These are phyloP conservation scores for Smittia aterrima DNA, from an alignment of 2,888 invertebrate genomes.

Conservation along the genomic window DNA sequence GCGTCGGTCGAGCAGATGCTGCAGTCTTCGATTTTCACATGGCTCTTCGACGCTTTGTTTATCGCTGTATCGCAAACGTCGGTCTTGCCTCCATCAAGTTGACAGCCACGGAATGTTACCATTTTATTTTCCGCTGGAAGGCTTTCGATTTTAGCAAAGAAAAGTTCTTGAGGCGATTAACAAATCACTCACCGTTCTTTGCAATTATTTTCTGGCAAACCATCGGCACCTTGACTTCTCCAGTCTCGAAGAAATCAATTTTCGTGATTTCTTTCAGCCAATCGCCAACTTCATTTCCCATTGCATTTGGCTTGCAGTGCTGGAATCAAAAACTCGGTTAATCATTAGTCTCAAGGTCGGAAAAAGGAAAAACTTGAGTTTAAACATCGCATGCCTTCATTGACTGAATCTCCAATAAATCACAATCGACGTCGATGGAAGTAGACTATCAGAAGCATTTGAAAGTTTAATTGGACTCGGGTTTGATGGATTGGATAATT, in stretches of 20 bases:
- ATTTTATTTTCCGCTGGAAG: neutral
- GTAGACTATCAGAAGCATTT: neutral
- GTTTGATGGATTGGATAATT: conserved; percentile 13
- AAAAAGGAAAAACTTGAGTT: neutral
- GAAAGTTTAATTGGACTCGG: neutral
- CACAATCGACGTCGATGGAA: neutral
- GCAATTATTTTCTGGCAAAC: conserved; percentile 23
- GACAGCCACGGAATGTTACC: conserved; percentile 26
- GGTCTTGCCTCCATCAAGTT: conserved; percentile 14
- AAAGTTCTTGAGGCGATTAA: neutral
- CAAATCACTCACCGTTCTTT: neutral
- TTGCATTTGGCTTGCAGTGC: neutral
- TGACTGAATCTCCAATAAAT: neutral
- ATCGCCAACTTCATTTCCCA: neutral
- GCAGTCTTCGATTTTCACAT: neutral
- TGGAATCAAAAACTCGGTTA: neutral
- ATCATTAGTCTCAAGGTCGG: neutral
- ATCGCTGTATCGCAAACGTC: neutral
- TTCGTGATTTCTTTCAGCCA: conserved; percentile 15
- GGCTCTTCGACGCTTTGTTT: neutral
- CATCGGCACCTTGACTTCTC: conserved; percentile 11
- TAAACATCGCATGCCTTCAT: neutral
- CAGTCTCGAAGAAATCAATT: conserved; percentile 28
- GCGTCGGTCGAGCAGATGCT: neutral
- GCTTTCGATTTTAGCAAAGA: neutral